Percentiles rank a stretch among this genome's conserved stretches.
Conservation (phyloP, 2,797 vertebrate genomes). For the Notolabrus celidotus region DNA sequence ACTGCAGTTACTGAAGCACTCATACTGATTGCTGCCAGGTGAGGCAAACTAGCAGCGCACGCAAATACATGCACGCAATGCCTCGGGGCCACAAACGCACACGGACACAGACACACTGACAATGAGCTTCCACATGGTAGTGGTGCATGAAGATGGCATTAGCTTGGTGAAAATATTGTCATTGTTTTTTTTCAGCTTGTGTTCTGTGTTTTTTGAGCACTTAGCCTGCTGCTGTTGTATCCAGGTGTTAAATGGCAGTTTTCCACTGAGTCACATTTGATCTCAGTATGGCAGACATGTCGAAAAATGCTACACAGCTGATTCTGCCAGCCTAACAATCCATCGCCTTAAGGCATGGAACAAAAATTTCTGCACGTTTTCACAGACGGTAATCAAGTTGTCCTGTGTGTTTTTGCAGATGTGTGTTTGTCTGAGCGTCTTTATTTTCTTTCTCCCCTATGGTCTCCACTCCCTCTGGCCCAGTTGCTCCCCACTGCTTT, state of each 20-base stretch:
- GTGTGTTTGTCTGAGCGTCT: constrained; percentile 18
- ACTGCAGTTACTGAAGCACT: constrained; percentile 53
- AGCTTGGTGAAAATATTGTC: constrained; percentile 36
- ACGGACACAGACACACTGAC: constrained; percentile 11
- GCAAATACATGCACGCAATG: neutral
- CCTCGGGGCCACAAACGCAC: neutral
- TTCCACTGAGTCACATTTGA: constrained; percentile 45
- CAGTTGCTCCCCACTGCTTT: constrained; percentile 47
- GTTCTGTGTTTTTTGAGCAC: neutral
- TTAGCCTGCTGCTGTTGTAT: constrained; percentile 15
- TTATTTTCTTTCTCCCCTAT: constrained; percentile 51
- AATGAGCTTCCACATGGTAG: constrained; percentile 18
- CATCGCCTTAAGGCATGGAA: constrained; percentile 1
- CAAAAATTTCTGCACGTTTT: constrained; percentile 2
- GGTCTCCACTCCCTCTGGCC: constrained; percentile 49
- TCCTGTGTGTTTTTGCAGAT: constrained; percentile 45
- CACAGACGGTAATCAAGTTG: constrained; percentile 2
- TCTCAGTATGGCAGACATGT: constrained; percentile 26
- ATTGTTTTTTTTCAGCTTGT: constrained; percentile 24
- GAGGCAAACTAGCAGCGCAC: constrained; percentile 35
- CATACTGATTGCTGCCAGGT: constrained; percentile 77
- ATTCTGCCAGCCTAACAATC: constrained; percentile 27
- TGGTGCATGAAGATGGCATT: constrained; percentile 51
- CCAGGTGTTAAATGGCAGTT: constrained; percentile 64
- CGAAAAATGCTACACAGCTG: constrained; percentile 33